These are phyloP conservation scores for Arrhamphus sclerolepis DNA, from an alignment of 2,797 vertebrate species.

Conservation along the genomic window DNA sequence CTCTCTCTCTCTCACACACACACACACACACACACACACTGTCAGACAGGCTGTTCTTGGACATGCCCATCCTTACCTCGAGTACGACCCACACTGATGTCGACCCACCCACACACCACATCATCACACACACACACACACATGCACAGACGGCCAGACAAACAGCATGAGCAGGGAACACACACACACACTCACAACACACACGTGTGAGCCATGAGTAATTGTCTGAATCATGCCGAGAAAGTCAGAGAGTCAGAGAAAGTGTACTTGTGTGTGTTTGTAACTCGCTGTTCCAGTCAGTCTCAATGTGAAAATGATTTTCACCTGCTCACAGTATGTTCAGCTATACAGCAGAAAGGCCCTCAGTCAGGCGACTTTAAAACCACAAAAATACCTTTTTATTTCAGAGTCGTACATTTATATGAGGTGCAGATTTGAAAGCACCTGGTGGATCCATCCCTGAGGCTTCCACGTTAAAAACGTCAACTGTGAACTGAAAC, in stretches of 20 bases:
- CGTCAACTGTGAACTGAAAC: neutral
- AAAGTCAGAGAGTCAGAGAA: slow-evolving; percentile 37
- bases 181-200: slow-evolving; percentile 29
- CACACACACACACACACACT: neutral
- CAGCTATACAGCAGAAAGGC: neutral
- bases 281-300: slow-evolving; percentile 8
- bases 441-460: neutral
- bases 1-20: too few species aligned
- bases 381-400: neutral
- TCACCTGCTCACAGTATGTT: too few species aligned
- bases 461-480: neutral
- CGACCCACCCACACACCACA: slow-evolving; percentile 6
- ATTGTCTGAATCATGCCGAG: slow-evolving; percentile 55
- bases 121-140: slow-evolving; percentile 34
- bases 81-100: slow-evolving; percentile 21
- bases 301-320: neutral
- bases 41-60: slow-evolving; percentile 33
- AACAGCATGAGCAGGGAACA: slow-evolving; percentile 38
- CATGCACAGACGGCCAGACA: slow-evolving; percentile 55
- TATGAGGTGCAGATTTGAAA: neutral
- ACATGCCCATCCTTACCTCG: slow-evolving; percentile 29
- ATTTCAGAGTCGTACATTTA: neutral
- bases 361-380: too few species aligned
- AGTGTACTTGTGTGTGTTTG: slow-evolving; percentile 28
- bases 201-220: slow-evolving; percentile 52